These are phyloP conservation scores for Zosterops hypoxanthus DNA, from an alignment of 2,113 vertebrate species.

Conservation along the genomic window DNA sequence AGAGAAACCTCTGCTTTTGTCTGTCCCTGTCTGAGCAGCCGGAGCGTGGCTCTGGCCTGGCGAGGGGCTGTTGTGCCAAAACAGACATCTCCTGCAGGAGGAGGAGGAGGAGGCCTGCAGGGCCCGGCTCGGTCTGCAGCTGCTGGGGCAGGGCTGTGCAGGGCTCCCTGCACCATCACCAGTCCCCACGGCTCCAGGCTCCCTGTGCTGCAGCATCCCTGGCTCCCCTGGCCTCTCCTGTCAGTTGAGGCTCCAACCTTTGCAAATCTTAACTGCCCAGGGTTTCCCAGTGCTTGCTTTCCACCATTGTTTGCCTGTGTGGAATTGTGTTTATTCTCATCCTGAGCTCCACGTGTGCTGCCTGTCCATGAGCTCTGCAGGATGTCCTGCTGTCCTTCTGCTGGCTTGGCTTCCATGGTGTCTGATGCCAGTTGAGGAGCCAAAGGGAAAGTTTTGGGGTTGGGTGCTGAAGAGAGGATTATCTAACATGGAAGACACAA, in stretches of 20 bases:
- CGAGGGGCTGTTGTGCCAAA: not conserved
- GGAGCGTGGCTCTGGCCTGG: not conserved
- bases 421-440: not conserved
- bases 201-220: rapidly evolving
- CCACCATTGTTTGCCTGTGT: not conserved
- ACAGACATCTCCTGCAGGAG: not conserved
- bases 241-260: rapidly evolving
- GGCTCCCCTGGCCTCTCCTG: rapidly evolving
- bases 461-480: not conserved
- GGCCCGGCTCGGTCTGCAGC: rapidly evolving
- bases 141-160: not conserved
- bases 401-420: not conserved
- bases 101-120: not conserved
- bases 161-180: not conserved
- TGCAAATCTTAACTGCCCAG: rapidly evolving
- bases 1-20: constrained; percentile 64
- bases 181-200: rapidly evolving
- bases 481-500: not conserved
- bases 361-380: not conserved
- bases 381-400: not conserved
- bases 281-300: not conserved
- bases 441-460: not conserved
- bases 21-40: constrained; percentile 34
- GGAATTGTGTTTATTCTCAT: not conserved
- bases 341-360: rapidly evolving